A percentile compares a stretch with the other conserved stretches of the same genome.
Conservation (phyloP, 2,113 vertebrate genomes). For the Cinclus mexicanus region DNA sequence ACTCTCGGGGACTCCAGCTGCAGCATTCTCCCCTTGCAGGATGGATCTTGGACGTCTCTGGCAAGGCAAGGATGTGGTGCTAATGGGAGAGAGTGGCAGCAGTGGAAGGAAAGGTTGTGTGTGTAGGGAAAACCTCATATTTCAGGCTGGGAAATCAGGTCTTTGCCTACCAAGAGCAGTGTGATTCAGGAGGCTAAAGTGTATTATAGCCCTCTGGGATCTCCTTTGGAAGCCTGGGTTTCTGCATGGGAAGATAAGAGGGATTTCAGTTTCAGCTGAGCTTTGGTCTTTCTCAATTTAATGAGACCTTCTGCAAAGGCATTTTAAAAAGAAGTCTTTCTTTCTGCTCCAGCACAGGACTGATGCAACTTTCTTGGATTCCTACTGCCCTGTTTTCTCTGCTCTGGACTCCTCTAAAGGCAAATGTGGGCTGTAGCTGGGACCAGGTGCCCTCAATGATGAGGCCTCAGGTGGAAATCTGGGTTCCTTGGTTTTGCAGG, state of each 20-base stretch:
- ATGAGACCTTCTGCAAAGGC: neutral
- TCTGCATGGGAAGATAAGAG: slow-evolving; percentile 44
- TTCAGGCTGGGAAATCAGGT: neutral
- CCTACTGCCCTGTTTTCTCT: neutral
- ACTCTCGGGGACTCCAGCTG: neutral
- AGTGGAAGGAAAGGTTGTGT: neutral
- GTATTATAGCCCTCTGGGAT: slow-evolving; percentile 23
- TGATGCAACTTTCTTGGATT: neutral
- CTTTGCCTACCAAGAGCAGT: neutral
- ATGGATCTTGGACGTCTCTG: neutral
- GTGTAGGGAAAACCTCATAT: neutral
- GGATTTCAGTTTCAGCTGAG: neutral
- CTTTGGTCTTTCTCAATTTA: neutral
- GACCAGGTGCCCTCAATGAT: neutral
- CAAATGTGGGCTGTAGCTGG: neutral
- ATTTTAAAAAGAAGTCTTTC: neutral
- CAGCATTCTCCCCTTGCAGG: neutral
- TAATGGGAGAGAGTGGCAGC: neutral
- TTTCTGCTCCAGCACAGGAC: neutral
- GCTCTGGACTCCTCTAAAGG: neutral
- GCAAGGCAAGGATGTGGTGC: neutral
- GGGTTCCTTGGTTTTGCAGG: neutral
- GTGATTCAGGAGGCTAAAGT: slow-evolving; percentile 5
- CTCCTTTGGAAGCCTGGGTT: neutral
- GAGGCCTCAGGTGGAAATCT: neutral